Evolutionary conservation across 2,797 vertebrate species (phyloP), one percentile per base, ranked within the genome.

Genomic region (Lepilemur septentrionalis): DNA sequence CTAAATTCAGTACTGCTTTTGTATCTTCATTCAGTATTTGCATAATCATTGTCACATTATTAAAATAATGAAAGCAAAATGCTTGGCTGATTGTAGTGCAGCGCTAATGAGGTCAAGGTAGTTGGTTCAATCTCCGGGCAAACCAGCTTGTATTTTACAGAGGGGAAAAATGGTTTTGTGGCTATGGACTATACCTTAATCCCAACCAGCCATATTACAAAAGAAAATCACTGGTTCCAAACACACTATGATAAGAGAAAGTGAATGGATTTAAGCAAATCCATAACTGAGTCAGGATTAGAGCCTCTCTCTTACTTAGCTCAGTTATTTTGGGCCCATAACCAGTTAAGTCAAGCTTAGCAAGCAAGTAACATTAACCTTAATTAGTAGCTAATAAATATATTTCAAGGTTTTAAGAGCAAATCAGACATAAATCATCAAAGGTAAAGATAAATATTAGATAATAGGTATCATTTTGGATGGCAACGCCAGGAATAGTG

Each of bases 11-110:
- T 78, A 41, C 61, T 81, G 41, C 5, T 81, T 50, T 79, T 91
- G 48, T 57, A 9, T 25, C 55, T 57, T 57, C 55, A 57, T 57
- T 57, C 35, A 90, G 3, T 81, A 88, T 93, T 89, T 97, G 92
- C 85, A 82, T 91, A 95, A 95, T 89, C 86, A 97, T 86, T 30
- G 30, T 38, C 23, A 38, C 63, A 67, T 95, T 97, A 97, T 96
- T 94, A 96, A 94, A 95, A 97, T 90, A 94, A 95, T 73, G 50
- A 93, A 89, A 95, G 85, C 35, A 87, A 94, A 97, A 95, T 90
- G 63, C 65, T 96, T 61, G 87, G 89, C 67, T 90, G 32, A 38
- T 91, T 82, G 50, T 46, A 94, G 50, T 93, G 12, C 10, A 43
- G 17, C 46, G n/a, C 48, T 96, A 95, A 97, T 96, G 96, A 97